Evolutionary conservation across 2,888 invertebrate species (phyloP), one percentile per base, ranked within the genome.

Genomic region (Drosophila algonquin): DNA sequence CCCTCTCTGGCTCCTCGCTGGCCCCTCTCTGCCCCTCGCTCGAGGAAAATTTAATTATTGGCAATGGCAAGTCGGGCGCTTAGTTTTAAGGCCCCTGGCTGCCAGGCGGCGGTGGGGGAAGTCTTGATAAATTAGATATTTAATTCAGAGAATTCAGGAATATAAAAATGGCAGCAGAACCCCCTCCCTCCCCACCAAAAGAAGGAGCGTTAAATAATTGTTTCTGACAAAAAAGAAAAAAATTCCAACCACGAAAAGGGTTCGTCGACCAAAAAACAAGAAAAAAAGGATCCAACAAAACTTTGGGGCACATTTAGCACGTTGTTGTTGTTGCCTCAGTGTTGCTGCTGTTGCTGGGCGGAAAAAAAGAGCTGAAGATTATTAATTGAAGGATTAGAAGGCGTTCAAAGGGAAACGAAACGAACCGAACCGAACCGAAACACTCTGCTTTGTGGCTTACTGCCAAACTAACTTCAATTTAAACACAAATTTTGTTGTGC

Each of bases 311-410:
- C 76, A 81, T 72, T 76, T 68, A 77, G 77, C 50, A 60, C 65
- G 67, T 64, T 72, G 76, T 64, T 68, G 57, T 32, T 65, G 60
- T 47, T 60, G 69, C 18, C 21, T 21, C 3, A 3, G 2, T 21
- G 21, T 18, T 46, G 46, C 10, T 52, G 40, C 14, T 65, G 47
- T 51, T 56, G 57, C 56, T 18, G 27, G 40, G 40, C n/a, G 51
- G 45, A 50, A 46, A 73, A 70, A 76, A 56, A 56, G 59, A 58
- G 74, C 74, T 80, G 79, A 80, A 77, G 82, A 85, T 87, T 85
- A 85, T 85, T 85, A 85, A 85, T 85, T 85, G 85, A 87, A 82
- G 85, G 87, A 87, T 85, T 85, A 87, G 64, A 80, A 79, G 82
- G 73, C 76, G 79, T 67, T 82, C 80, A 77, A 74, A 75, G 63